Evolutionary conservation across 2,797 vertebrate species (phyloP), one percentile per base, ranked within the genome.

Genomic region (Columba guinea): DNA sequence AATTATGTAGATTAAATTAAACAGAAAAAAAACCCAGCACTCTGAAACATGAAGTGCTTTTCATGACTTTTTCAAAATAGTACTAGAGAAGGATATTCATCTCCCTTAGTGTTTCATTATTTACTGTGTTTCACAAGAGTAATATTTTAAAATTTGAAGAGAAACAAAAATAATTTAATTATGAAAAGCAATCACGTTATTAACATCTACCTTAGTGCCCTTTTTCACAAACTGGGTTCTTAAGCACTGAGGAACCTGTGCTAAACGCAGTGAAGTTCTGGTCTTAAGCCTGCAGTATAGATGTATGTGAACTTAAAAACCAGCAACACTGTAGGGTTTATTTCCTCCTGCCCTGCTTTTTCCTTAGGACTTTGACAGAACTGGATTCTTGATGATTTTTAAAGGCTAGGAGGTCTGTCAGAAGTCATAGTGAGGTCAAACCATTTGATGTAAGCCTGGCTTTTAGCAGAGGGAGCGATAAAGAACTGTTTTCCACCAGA

Each of bases 1-100:
- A 95, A 88, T 94, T 91, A 89, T 55, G 41, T 93, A 91, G 69
- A 82, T 96, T 94, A 94, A 95, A 93, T 91, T 89, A 93, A 93
- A 88, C 34, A 95, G 52, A 37, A 81, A 75, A 80, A 88, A 64
- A 51, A 1, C 34, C 37, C 71, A 27, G 21, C 68, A 52, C 75
- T 95, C 68, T 90, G 52, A 77, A 60, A 80, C 83, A 90, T 89
- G 53, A 48, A 82, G 56, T 82, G 30, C 83, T 93, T 91, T 94
- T 84, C 63, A 46, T 56, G 23, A 75, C 88, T 89, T 86, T 95
- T 69, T 95, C 75, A 74, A 96, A 87, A 71, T 89, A 90, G 67
- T 48, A 67, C 35, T 27, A 44, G 46, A 80, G 74, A 80, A 87
- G 24, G 13, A 48, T 37, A 82, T 84, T 83, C 46, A 30, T 34